Evolutionary conservation across 2,113 vertebrate species (phyloP), one percentile per base, ranked within the genome.

Genomic region (Bambusicola thoracicus): DNA sequence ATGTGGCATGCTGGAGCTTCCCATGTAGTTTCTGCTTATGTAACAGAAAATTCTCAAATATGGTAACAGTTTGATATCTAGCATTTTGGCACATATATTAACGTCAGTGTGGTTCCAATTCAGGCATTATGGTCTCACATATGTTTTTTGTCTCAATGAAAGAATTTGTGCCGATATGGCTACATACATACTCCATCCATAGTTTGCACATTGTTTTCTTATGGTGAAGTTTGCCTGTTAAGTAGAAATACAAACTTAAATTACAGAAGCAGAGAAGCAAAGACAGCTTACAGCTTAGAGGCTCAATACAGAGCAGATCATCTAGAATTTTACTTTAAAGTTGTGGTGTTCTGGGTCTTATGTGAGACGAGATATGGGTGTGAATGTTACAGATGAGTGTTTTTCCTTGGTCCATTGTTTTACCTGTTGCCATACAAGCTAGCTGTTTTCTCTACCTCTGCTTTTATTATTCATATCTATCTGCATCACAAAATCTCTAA

Each of bases 111-210:
- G 74, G 48, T 90, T 90, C 94, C 78, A 76, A 2, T 36, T 24
- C 84, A 62, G 91, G 69, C 95, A 85, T 67, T 53, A 92, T 77
- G 91, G 78, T 68, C 84, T 76, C 67, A 41, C 87, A 82, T 76
- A 87, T 76, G 89, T 2, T 69, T 93, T 95, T 89, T 80, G 89
- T 91, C 91, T 95, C 58, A 15, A 11, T 84, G 81, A 82, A 93
- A 73, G 84, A 80, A 85, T 93, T 48, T 87, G 21, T 85, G 41
- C 74, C 89, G 11, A 73, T 93, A 82, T 92, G 62, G 62, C 94
- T 95, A 24, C 13, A 5, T 59, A 68, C 5, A 43, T 53, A 44
- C 62, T 67, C 91, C 70, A 56, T 44, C 89, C 62, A 62, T 22
- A 25, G 84, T 79, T 81, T 86, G 49, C 53, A 38, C 41, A 18